These are phyloP conservation scores for Enteromius thamalakanensis DNA, from an alignment of 2,797 vertebrate species.

Conservation along the genomic window DNA sequence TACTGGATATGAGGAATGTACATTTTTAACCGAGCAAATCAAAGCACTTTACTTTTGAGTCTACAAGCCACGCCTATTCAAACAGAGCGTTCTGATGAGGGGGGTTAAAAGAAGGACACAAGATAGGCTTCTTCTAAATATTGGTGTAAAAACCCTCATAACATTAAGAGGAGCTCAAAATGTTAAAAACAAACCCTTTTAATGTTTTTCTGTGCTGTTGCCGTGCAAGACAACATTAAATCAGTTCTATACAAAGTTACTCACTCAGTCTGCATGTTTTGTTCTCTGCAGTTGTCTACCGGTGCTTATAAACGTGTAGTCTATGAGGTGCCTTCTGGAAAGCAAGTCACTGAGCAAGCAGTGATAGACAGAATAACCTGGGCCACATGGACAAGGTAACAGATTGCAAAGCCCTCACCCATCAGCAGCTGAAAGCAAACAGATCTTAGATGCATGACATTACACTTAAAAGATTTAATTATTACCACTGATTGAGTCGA, in stretches of 20 bases:
- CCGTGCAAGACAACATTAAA: background rate
- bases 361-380: slow-evolving; percentile 96
- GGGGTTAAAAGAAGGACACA: no score
- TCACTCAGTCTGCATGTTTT: slow-evolving; percentile 9
- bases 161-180: background rate
- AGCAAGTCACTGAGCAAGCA: slow-evolving; percentile 89
- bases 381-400: slow-evolving; percentile 98
- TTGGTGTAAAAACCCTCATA: background rate
- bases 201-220: background rate
- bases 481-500: background rate
- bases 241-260: background rate
- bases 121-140: no score
- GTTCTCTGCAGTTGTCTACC: slow-evolving; percentile 86
- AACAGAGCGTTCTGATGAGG: no score
- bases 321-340: slow-evolving; percentile 98
- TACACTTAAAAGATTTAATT: background rate
- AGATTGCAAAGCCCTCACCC: background rate
- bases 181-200: background rate
- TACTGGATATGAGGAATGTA: no score
- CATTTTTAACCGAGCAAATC: no score
- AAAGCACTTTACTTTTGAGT: no score
- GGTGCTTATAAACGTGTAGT: slow-evolving; percentile 96
- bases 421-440: background rate
- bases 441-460: background rate
- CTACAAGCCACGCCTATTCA: background rate